Conservation (phyloP, 1,140 invertebrate species). For the Apis cerana region DNA sequence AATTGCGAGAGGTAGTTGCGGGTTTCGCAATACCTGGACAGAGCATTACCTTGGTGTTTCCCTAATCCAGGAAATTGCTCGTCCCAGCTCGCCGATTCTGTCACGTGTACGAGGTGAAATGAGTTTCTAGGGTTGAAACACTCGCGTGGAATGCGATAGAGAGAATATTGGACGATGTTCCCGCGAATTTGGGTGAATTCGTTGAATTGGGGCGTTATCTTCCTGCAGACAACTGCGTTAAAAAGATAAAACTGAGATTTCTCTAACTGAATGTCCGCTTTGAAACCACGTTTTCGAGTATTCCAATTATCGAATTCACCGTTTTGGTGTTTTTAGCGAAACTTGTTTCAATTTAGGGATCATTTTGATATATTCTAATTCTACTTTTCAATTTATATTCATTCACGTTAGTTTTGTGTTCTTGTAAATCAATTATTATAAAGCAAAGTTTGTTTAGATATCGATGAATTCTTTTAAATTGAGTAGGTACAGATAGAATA, state of each 20-base stretch:
- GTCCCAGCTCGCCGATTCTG: conserved; percentile 20
- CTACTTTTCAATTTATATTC: too few relatives aligned
- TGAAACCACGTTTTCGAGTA: background rate
- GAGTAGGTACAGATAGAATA: too few relatives aligned
- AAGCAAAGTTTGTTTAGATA: too few relatives aligned
- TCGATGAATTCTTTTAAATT: too few relatives aligned
- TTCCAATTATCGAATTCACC: background rate
- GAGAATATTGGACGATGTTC: conserved; percentile 17
- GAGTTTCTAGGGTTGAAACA: conserved; percentile 17
- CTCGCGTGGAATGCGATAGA: conserved; percentile 6
- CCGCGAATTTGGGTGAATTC: background rate
- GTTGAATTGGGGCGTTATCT: too few relatives aligned
- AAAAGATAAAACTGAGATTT: background rate
- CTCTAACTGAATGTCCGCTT: background rate
- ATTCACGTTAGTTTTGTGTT: too few relatives aligned
- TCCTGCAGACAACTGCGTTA: background rate
- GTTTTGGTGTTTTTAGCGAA: background rate
- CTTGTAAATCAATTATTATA: too few relatives aligned
- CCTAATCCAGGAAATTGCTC: conserved; percentile 45
- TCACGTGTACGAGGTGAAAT: conserved; percentile 26
- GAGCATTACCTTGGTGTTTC: conserved; percentile 13
- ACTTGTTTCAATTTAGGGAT: too few relatives aligned
- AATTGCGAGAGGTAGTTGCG: conserved; percentile 23
- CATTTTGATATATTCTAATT: too few relatives aligned
- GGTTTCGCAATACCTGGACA: conserved; percentile 2